Base-by-base conservation (phyloP, 2,888 invertebrate genomes). In the Cephus runcator region DNA sequence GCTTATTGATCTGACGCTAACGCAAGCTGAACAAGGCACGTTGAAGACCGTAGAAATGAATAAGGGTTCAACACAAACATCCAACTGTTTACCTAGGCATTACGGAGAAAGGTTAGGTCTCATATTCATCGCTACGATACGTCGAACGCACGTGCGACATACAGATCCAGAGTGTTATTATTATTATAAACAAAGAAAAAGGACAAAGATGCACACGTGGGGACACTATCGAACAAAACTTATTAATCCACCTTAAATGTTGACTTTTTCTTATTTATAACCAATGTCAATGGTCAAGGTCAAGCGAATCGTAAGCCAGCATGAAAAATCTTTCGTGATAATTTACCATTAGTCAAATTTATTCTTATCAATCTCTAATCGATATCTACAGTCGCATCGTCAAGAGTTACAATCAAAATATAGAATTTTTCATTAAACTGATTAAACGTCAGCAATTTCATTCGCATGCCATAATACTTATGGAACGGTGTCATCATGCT, bases 271-370 rank as follows among this genome's bases (percentile, higher is more conserved):
- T 83, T 83, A 83, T 83, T 83, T 83, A 82, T 82, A 83, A 83
- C 80, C 80, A 79, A 82, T 81, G 79, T 79, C 81, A 79, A 79
- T 81, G 81, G 83, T 82, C 80, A 82, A 83, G 83, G 83, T 83
- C 82, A 83, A 81, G 78, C 15, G 23, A 56, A 56, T 15, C 56
- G 56, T 56, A 6, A 56, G 2, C 56, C 56, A 23, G 23, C 56
- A 56, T 23, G 56, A 23, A 23, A 23, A 56, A 56, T 56, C 23
- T 2, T 56, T 56, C 56, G 56, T 23, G 23, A 56, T 23, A 56
- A 23, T 9, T 56, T 6, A 1, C 23, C 56, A 9, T 23, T 23
- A 9, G 4, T 9, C 56, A 56, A 56, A 56, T 56, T 23, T 23
- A 56, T 23, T 56, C 23, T 56, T 23, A 56, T 56, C 56, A 9